A percentile compares a stretch with the other conserved stretches of the same genome.
phyloP scores from a whole-genome alignment of 1,140 invertebrate species.

The Heliothis subflexa region DNA sequence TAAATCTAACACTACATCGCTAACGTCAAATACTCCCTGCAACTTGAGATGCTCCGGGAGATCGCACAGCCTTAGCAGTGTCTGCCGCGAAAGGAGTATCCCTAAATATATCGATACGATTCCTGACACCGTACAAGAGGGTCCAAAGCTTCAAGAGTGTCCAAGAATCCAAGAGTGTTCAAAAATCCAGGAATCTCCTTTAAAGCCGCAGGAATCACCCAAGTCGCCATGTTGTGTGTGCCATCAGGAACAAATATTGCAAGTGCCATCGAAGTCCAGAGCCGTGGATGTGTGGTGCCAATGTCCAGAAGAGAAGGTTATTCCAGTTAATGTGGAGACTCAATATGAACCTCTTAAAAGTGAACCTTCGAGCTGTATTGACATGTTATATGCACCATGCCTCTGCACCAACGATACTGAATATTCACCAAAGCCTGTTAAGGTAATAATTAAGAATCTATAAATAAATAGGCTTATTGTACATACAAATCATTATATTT shows the following conservation, averaged over 20 bases:
- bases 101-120: constrained; percentile 31
- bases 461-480: not conserved
- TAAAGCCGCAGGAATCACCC: not conserved
- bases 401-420: not conserved
- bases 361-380: not conserved
- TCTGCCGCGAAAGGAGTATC: constrained; percentile 12
- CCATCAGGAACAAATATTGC: not conserved
- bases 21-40: constrained; percentile 39
- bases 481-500: not conserved
- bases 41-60: constrained; percentile 36
- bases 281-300: constrained; percentile 33
- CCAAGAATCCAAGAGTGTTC: not conserved
- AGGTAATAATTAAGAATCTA: not conserved
- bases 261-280: not conserved
- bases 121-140: not conserved
- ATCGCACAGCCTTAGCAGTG: constrained; percentile 35
- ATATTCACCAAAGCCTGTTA: not conserved
- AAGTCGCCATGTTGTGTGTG: not conserved
- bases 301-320: constrained; percentile 31
- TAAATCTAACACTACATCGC: constrained; percentile 45
- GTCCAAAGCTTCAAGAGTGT: not conserved
- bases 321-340: not conserved
- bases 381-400: not conserved
- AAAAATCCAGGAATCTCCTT: not conserved
- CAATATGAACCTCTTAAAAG: constrained; percentile 18